Base-by-base conservation (phyloP, 2,888 invertebrate genomes). In the Syritta pipiens region DNA sequence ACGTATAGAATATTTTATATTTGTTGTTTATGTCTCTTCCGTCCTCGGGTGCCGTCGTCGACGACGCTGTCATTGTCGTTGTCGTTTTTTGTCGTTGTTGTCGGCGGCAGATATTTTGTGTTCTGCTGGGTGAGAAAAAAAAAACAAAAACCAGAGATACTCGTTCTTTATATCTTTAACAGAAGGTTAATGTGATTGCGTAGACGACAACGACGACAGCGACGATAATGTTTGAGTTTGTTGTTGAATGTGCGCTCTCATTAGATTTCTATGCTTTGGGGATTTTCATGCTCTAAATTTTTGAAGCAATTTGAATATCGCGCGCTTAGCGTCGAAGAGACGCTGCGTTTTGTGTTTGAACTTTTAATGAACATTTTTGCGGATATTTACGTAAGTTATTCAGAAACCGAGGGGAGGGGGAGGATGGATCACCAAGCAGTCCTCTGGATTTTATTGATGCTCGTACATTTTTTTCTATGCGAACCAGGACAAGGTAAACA, bases 101-200 rank as follows among this genome's bases (percentile, higher is more conserved):
- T 24, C 28, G 46, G 37, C 10, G 22, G n/a, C 30, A 4, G 32
- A 35, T 1, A 7, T 4, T 22, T 24, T 6, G 9, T 48, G 46
- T 14, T 28, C 49, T 53, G 59, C 49, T n/a, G 1, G 48, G 57
- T 37, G 44, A 48, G 28, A 22, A 49, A 24, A 37, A 37, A 37
- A 20, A 37, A 28, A 37, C n/a, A n/a, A n/a, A n/a, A n/a, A n/a
- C n/a, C n/a, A n/a, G n/a, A n/a, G n/a, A n/a, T n/a, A n/a, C n/a
- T 44, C 19, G 12, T 6, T 60, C 44, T 65, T 53, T 71, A 59
- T 30, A 42, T 14, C n/a, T n/a, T n/a, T n/a, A 12, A 57, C 30
- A 60, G 72, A 77, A 55, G 65, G 77, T 71, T 77, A 77, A 77
- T 65, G 53, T 60, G 63, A 77, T 77, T 71, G 71, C 59, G 71